These are phyloP conservation scores for Carduelis carduelis DNA, from an alignment of 2,797 vertebrate species.

Conservation along the genomic window DNA sequence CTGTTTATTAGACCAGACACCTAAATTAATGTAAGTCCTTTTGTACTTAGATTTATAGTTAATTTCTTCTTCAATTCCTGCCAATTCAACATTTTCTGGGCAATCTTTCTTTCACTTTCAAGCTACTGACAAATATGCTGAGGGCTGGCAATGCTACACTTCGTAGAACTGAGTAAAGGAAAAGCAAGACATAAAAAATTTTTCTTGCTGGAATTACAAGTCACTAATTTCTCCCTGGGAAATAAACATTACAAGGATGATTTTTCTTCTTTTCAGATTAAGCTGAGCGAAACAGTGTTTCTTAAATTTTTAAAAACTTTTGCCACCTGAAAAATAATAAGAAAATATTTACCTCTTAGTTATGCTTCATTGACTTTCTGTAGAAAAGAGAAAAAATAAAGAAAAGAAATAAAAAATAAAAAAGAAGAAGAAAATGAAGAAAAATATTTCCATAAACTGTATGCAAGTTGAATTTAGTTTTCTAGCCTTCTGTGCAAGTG, in stretches of 20 bases:
- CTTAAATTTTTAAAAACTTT: not conserved
- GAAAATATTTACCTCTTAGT: not conserved
- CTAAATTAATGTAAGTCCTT: not conserved
- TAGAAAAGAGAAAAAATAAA: not conserved
- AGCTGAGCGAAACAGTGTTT: not conserved
- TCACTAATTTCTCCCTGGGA: not conserved
- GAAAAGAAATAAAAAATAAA: fast-evolving
- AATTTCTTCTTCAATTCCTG: not conserved
- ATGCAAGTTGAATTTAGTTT: not conserved
- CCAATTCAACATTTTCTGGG: not conserved
- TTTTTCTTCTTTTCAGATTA: not conserved
- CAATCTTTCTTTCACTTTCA: not conserved
- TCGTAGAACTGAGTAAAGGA: not conserved
- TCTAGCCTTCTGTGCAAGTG: not conserved
- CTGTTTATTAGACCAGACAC: not conserved
- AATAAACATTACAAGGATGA: not conserved
- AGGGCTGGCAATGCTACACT: not conserved
- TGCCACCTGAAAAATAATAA: not conserved
- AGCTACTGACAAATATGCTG: not conserved
- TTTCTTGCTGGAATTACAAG: not conserved
- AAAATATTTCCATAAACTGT: not conserved
- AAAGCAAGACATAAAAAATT: not conserved
- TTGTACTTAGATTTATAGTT: not conserved
- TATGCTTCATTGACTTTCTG: not conserved
- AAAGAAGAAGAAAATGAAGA: fast-evolving